Evolutionary conservation across 2,797 vertebrate species (phyloP).

Genomic region (Rhodeus uyekii): DNA sequence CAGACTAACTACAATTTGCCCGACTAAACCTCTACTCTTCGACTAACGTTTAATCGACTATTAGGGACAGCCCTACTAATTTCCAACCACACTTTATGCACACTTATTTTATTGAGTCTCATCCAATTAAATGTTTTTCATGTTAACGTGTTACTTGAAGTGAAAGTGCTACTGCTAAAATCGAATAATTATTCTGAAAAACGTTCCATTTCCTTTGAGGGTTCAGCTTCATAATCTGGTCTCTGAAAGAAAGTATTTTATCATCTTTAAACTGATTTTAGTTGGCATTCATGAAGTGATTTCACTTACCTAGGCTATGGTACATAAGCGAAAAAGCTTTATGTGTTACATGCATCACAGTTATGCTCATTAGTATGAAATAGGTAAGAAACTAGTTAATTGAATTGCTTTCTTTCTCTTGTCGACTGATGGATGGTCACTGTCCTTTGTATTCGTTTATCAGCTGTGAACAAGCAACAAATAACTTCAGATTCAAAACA

Average conservation of each 20-base stretch:
- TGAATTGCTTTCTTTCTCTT: background rate
- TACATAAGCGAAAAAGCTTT: background rate
- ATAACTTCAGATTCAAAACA: background rate
- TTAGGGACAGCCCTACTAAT: background rate
- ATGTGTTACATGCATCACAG: background rate
- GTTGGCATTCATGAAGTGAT: background rate
- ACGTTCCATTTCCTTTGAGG: background rate
- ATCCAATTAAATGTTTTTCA: background rate
- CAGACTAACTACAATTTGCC: background rate
- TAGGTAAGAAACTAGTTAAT: background rate
- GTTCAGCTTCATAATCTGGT: background rate
- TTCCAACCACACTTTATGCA: background rate
- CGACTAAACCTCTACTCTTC: no score
- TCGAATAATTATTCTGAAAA: background rate
- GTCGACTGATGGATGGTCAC: background rate
- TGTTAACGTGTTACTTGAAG: background rate
- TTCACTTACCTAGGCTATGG: background rate
- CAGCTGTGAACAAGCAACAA: background rate
- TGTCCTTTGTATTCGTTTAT: slow-evolving; percentile 14
- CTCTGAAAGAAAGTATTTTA: background rate
- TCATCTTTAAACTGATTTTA: background rate
- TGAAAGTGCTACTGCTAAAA: background rate
- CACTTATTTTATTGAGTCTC: background rate
- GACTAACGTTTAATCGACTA: background rate
- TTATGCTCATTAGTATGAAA: background rate